Evolutionary conservation across 2,888 invertebrate genomes (phyloP), one percentile per base, ranked within the genome.

Genomic region (Masnerella sp.): DNA sequence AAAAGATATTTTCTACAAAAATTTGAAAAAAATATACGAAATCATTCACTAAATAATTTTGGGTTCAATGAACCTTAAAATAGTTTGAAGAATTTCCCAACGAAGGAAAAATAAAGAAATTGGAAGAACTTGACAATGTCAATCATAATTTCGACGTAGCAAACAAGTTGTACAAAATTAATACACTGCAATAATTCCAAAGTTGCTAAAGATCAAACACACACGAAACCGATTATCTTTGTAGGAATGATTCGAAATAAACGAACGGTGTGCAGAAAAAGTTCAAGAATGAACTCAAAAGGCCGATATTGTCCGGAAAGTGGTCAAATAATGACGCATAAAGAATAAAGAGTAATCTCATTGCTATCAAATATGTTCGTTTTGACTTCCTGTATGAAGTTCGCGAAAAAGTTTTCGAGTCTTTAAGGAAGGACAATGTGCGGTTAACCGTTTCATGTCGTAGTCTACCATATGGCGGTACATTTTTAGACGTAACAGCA

Each of bases 401-500:
- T 22, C 59, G 36, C 49, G 49, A 68, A 64, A 15, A 61, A 62
- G 56, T 61, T 52, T 67, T 64, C 43, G 62, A 51, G 51, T 62
- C 62, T 73, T 73, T 62, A 58, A 49, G 42, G 11, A 11, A 68
- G 62, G 68, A 68, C 68, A 68, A 73, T 62, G 28, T 73, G 73
- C 62, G 73, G 73, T 73, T 73, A 73, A 68, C 67, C 62, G 67
- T 73, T 67, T 68, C 73, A 52, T 52, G 43, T 52, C 49, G 18
- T 45, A 56, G 34, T 40, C 22, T 34, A 32, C 73, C 73, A 73
- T 73, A 73, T 73, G 73, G 68, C 58, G 58, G 38, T 58, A 15
- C n/a, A 45, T 45, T 56, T 64, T 73, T 62, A 62, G 22, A 43
- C 45, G 45, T 34, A 38, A 38, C 54, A 30, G 38, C 72, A 73